Percentiles rank a stretch among this genome's conserved stretches.
phyloP scores from a whole-genome alignment of 2,888 invertebrate genomes.

The Drosophila limbata region DNA sequence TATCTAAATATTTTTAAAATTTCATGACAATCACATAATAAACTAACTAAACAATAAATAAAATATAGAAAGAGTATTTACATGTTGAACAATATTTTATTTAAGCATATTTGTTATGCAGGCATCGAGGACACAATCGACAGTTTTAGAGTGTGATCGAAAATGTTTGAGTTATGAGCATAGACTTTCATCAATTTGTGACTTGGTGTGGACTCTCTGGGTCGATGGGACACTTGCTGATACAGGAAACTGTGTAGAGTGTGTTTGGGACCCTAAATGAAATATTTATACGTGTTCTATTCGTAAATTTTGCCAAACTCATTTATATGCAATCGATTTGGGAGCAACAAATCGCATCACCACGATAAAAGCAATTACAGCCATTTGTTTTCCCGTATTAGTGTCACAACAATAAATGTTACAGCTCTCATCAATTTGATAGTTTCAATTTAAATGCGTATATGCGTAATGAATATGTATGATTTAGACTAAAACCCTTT shows the following conservation, averaged over 20 bases:
- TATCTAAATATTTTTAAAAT: neutral
- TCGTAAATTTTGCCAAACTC: constrained; percentile 34
- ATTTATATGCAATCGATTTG: constrained; percentile 32
- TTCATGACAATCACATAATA: neutral
- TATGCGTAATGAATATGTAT: no score
- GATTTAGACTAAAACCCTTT: no score
- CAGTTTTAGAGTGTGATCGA: constrained; percentile 7
- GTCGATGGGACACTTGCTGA: constrained; percentile 31
- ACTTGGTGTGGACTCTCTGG: constrained; percentile 28
- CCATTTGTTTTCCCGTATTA: constrained; percentile 24
- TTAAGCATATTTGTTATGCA: constrained; percentile 2
- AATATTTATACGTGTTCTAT: constrained; percentile 41
- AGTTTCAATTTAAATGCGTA: constrained; percentile 16
- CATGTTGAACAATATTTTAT: neutral
- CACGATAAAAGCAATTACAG: constrained; percentile 29
- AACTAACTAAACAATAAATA: neutral
- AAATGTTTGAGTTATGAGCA: constrained; percentile 32
- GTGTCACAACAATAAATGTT: constrained; percentile 10
- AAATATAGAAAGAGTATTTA: neutral
- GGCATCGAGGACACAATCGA: neutral
- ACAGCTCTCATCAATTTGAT: constrained; percentile 9
- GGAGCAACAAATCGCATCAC: constrained; percentile 15
- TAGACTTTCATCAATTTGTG: constrained; percentile 34
- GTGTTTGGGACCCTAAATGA: constrained; percentile 21
- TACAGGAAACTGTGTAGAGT: constrained; percentile 25